A percentile compares a stretch with the other conserved stretches of the same genome.
Evolutionary conservation across 2,888 invertebrate genomes (phyloP).

Genomic region (Agrotis ipsilon): DNA sequence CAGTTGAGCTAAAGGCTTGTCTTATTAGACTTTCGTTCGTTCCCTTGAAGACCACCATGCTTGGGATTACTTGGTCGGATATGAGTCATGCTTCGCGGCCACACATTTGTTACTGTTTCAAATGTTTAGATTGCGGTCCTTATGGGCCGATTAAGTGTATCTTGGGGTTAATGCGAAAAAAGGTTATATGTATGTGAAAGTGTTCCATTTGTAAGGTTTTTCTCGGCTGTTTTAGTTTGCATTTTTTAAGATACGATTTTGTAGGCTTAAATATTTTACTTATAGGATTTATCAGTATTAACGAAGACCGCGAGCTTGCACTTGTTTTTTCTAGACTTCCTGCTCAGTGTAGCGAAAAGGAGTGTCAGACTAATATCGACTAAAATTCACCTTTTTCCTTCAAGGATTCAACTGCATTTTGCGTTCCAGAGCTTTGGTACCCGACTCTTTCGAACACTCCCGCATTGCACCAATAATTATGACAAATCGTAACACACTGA

Average conservation of each 20-base stretch:
- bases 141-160: conserved; percentile 32
- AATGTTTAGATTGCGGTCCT: conserved; percentile 70
- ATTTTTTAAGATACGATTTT: no score
- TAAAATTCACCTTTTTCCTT: no score
- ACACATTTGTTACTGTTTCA: conserved; percentile 85
- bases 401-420: no score
- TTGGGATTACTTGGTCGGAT: conserved; percentile 80
- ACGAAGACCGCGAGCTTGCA: no score
- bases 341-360: no score
- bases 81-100: conserved; percentile 79
- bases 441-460: no score
- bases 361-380: no score
- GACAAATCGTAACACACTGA: conserved; percentile 31
- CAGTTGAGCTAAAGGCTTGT: conserved; percentile 86
- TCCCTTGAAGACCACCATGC: conserved; percentile 83
- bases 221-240: not conserved
- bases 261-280: no score
- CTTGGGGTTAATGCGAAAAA: conserved; percentile 38
- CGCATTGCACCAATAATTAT: conserved; percentile 30
- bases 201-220: conserved; percentile 6
- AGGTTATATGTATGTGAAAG: not conserved
- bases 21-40: conserved; percentile 84
- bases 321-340: no score
- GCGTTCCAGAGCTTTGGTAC: no score
- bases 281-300: no score